These are phyloP conservation scores for Saccopteryx leptura DNA, from an alignment of 2,113 vertebrate genomes.

Conservation along the genomic window DNA sequence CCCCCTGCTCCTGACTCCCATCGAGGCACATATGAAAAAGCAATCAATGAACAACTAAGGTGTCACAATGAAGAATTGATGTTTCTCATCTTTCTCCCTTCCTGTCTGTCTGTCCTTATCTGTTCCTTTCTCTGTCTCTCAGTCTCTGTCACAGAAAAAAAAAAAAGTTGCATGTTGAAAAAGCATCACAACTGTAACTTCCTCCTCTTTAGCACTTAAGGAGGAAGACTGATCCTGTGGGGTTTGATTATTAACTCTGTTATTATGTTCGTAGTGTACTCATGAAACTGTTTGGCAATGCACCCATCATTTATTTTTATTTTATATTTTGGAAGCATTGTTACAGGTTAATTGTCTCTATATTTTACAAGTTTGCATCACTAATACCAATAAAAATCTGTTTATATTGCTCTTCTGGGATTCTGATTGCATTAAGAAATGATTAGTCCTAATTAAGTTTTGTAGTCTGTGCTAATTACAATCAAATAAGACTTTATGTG, in stretches of 20 bases:
- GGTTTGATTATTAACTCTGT: slow-evolving; percentile 69
- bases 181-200: slow-evolving; percentile 13
- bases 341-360: slow-evolving; percentile 77
- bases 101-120: no score
- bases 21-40: no score
- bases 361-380: slow-evolving; percentile 83
- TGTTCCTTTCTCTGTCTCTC: no score
- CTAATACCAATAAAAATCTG: slow-evolving; percentile 86
- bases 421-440: slow-evolving; percentile 89
- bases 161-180: slow-evolving; percentile 48
- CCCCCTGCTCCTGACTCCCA: no score
- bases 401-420: slow-evolving; percentile 86
- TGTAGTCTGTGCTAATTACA: slow-evolving; percentile 88
- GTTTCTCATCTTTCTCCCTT: no score
- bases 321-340: slow-evolving; percentile 83
- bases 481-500: slow-evolving; percentile 87
- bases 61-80: no score
- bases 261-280: slow-evolving; percentile 74
- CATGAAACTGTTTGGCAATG: slow-evolving; percentile 73
- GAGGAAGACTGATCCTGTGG: slow-evolving; percentile 48
- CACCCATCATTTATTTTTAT: slow-evolving; percentile 80
- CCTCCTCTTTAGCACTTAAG: slow-evolving; percentile 56
- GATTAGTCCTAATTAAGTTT: slow-evolving; percentile 89
- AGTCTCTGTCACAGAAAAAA: no score
- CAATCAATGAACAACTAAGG: no score